Evolutionary conservation across 2,797 vertebrate genomes (phyloP).

Genomic region (Phataginus tetradactyla): DNA sequence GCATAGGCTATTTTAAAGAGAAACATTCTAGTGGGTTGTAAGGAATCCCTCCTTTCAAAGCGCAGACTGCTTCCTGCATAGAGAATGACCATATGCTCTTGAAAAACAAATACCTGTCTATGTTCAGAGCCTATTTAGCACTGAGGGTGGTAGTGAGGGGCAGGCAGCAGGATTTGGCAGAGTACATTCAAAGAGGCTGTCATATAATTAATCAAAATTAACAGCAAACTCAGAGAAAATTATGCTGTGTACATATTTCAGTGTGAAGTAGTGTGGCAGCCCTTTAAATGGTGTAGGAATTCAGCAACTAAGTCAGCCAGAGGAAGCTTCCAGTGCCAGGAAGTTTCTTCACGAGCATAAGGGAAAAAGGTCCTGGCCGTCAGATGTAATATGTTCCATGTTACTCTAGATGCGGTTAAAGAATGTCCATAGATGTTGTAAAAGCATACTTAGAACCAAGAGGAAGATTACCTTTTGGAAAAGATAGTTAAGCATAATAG

Average conservation of each 20-base stretch:
- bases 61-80: neutral
- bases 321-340: neutral
- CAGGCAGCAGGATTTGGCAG: neutral
- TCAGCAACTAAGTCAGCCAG: neutral
- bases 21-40: neutral
- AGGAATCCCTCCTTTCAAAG: neutral
- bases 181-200: neutral
- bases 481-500: neutral
- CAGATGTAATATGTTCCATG: neutral
- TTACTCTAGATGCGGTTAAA: neutral
- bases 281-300: neutral
- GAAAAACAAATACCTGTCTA: neutral
- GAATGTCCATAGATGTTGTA: neutral
- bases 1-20: neutral
- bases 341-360: neutral
- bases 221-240: slow-evolving; percentile 33
- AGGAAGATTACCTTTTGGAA: neutral
- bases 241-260: neutral
- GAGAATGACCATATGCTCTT: neutral
- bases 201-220: slow-evolving; percentile 44
- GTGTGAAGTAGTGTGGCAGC: neutral
- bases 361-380: neutral
- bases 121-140: neutral
- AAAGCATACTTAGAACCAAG: neutral
- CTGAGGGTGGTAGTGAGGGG: neutral